Conservation (phyloP, 2,888 invertebrate species). For the Blastobasis lacticolella region DNA sequence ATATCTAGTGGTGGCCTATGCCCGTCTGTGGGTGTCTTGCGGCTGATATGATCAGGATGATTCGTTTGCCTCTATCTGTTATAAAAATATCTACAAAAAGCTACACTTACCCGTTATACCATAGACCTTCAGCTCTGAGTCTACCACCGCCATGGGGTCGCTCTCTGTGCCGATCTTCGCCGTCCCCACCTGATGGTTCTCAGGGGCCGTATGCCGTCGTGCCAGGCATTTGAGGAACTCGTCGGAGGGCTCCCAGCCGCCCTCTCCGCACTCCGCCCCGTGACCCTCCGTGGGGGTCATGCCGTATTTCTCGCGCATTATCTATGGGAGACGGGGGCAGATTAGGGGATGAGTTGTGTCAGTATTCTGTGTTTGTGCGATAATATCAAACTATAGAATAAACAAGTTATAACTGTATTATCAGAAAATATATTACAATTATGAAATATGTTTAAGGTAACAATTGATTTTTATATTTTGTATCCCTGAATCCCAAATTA, state of each 20-base stretch:
- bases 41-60: no score
- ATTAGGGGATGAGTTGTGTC: no score
- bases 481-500: no score
- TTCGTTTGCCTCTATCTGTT: no score
- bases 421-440: no score
- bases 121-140: slow-evolving; percentile 77
- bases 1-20: no score
- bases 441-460: no score
- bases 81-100: not conserved
- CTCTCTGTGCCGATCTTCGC: slow-evolving; percentile 85
- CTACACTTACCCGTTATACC: slow-evolving; percentile 70
- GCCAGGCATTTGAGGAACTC: slow-evolving; percentile 86
- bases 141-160: slow-evolving; percentile 84
- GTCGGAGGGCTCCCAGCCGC: slow-evolving; percentile 69
- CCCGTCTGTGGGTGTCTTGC: no score
- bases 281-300: slow-evolving; percentile 61
- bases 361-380: no score
- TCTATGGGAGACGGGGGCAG: slow-evolving; percentile 25
- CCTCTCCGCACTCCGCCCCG: slow-evolving; percentile 62
- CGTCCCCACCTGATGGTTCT: slow-evolving; percentile 88
- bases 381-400: no score
- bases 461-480: no score
- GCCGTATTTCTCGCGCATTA: slow-evolving; percentile 73
- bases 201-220: slow-evolving; percentile 81
- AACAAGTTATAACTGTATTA: no score